Percentiles rank a stretch among this genome's conserved stretches.
Conservation (phyloP, 1,140 invertebrate species). For the Platyscapa corneri region DNA sequence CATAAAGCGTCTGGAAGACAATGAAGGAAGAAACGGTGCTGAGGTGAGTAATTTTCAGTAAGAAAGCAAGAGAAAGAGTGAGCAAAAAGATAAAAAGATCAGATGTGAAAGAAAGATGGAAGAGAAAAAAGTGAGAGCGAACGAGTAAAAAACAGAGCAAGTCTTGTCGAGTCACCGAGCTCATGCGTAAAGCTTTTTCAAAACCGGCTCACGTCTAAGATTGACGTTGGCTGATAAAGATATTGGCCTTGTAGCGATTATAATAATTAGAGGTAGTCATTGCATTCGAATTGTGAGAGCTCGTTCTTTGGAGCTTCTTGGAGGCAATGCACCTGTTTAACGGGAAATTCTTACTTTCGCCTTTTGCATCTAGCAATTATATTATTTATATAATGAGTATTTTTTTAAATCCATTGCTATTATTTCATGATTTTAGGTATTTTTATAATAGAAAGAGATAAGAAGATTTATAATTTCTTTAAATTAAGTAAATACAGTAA, state of each 20-base stretch:
- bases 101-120: background rate
- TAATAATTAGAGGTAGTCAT: conserved; percentile 61
- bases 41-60: conserved; percentile 61
- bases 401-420: background rate
- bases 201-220: conserved; percentile 56
- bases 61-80: background rate
- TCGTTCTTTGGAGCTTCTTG: background rate
- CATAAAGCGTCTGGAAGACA: conserved; percentile 69
- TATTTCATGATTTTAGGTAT: too few species aligned
- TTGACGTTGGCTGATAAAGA: conserved; percentile 63
- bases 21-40: conserved; percentile 64
- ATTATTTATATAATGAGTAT: conserved; percentile 8
- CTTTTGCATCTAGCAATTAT: conserved; percentile 16
- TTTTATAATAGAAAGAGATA: too few species aligned
- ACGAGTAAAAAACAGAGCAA: background rate
- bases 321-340: conserved; percentile 29
- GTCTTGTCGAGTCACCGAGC: conserved; percentile 57
- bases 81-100: background rate
- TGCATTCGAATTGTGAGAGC: conserved; percentile 30
- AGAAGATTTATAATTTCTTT: too few species aligned
- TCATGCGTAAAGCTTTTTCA: conserved; percentile 33
- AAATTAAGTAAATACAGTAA: too few species aligned
- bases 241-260: conserved; percentile 62
- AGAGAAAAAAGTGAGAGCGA: background rate
- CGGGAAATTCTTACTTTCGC: conserved; percentile 28